phyloP scores from a whole-genome alignment of 1,140 invertebrate genomes.

The Cyclina sinensis region DNA sequence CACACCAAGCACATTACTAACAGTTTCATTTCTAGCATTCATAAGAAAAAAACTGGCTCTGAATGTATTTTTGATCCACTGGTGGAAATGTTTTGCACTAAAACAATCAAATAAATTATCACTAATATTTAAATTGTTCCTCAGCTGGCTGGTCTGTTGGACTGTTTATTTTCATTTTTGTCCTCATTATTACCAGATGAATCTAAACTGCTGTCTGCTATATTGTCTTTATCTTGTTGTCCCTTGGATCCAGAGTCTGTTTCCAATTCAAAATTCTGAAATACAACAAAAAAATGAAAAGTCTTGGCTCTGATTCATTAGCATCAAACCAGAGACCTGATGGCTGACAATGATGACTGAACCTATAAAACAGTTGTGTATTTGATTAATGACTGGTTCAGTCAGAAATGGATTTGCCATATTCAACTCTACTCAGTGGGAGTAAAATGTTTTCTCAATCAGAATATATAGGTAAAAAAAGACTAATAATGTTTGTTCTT shows the following conservation, averaged over 20 bases:
- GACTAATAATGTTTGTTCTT: too few species aligned
- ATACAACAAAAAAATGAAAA: too few species aligned
- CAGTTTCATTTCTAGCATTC: background rate
- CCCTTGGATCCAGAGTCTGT: constrained; percentile 14
- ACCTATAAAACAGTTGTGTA: too few species aligned
- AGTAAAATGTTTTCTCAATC: too few species aligned
- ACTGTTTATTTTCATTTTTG: constrained; percentile 6
- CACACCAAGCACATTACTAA: background rate
- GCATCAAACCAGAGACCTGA: too few species aligned
- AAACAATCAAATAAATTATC: constrained; percentile 5
- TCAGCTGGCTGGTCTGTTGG: constrained; percentile 30
- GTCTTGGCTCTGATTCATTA: too few species aligned
- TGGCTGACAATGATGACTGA: too few species aligned
- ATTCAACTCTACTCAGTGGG: too few species aligned
- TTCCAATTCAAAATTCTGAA: constrained; percentile 68
- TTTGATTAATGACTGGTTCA: too few species aligned
- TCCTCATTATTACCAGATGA: constrained; percentile 40
- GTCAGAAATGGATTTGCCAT: too few species aligned
- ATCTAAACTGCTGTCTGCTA: constrained; percentile 54
- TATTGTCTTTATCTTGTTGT: constrained; percentile 7
- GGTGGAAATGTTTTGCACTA: background rate
- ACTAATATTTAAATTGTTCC: background rate
- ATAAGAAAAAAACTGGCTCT: background rate
- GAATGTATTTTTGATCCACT: background rate
- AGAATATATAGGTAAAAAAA: too few species aligned